Conservation (phyloP, 2,113 vertebrate species). For the Tursiops truncatus region DNA sequence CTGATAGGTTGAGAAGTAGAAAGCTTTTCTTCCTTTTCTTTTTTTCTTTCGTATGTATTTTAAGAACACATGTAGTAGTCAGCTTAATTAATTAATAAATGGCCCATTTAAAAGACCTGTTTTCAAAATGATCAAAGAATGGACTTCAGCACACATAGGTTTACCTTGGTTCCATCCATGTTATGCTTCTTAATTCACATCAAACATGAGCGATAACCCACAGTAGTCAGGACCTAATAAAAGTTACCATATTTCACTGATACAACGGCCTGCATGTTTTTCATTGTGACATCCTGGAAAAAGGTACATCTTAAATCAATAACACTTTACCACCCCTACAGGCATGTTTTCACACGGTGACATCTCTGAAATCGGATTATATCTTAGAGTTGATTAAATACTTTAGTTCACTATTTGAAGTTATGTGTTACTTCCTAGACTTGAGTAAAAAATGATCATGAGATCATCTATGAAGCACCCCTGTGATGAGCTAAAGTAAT, state of each 20-base stretch:
- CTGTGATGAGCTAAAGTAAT: background rate
- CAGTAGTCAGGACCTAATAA: background rate
- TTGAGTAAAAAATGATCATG: background rate
- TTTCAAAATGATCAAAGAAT: background rate
- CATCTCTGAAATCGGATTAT: background rate
- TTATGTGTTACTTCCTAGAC: background rate
- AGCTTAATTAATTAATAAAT: background rate
- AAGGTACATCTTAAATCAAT: background rate
- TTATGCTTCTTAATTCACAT: background rate
- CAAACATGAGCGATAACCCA: background rate
- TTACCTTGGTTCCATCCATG: background rate
- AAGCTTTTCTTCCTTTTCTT: background rate
- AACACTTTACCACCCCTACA: background rate
- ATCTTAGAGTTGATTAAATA: background rate
- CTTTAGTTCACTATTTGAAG: background rate
- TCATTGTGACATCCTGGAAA: background rate
- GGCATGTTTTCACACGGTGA: background rate
- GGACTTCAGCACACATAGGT: background rate
- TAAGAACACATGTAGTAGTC: background rate
- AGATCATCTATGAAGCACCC: background rate
- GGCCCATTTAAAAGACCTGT: background rate
- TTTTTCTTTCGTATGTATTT: background rate
- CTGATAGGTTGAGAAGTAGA: background rate
- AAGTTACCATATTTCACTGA: background rate
- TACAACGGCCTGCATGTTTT: background rate